phyloP scores from a whole-genome alignment of 2,113 vertebrate genomes.

The Otus sunia region DNA sequence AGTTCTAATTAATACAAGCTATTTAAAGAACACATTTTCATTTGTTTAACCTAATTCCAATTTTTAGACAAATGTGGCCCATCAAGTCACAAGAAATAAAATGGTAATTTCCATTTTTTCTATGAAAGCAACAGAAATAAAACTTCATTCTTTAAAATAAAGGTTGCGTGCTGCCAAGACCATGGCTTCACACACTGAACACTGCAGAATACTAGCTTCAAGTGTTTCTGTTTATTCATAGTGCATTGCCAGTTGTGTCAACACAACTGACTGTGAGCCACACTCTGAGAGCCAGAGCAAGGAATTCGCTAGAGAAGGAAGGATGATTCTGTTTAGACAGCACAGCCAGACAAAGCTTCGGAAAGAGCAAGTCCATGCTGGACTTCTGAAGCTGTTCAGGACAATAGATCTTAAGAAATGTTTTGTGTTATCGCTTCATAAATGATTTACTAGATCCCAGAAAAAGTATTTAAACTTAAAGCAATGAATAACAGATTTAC shows the following conservation, averaged over 20 bases:
- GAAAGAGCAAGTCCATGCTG: background rate
- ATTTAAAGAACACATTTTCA: background rate
- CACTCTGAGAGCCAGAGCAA: background rate
- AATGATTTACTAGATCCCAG: background rate
- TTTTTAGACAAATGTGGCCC: background rate
- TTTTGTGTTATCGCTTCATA: background rate
- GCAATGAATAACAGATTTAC: constrained; percentile 43
- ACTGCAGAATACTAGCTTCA: background rate
- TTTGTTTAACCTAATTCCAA: background rate
- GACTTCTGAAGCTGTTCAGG: background rate
- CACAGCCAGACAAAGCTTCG: background rate
- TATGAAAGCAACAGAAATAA: background rate
- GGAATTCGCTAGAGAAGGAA: background rate
- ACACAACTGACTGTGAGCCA: background rate
- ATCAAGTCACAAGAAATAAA: background rate
- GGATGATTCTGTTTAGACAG: background rate
- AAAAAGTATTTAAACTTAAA: background rate
- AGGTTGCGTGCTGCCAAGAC: background rate
- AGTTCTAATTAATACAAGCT: background rate
- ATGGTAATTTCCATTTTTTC: background rate
- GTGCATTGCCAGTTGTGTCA: background rate
- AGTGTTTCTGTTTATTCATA: background rate
- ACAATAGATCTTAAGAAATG: background rate
- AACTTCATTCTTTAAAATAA: background rate
- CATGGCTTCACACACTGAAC: background rate